A percentile compares a stretch with the other conserved stretches of the same genome.
These are phyloP conservation scores for Catostomus latipinnis DNA, from an alignment of 2,797 vertebrate species.

Conservation along the genomic window DNA sequence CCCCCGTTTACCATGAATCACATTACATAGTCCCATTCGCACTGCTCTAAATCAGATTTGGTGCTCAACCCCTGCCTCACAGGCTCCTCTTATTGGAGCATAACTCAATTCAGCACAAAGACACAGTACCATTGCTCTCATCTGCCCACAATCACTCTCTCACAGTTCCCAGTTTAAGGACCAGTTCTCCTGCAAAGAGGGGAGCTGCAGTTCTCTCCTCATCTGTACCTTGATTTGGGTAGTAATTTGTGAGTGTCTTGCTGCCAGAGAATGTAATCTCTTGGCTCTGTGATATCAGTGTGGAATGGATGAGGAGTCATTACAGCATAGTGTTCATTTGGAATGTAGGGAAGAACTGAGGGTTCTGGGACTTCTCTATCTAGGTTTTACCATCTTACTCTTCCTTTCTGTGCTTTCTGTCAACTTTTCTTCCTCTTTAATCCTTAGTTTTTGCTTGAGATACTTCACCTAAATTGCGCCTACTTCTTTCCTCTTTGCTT, in stretches of 20 bases:
- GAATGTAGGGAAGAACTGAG: background rate
- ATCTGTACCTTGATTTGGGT: slow-evolving; percentile 16
- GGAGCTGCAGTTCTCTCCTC: slow-evolving; percentile 14
- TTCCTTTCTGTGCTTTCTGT: slow-evolving; percentile 3
- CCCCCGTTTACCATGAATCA: slow-evolving; percentile 54
- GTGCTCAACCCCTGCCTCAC: slow-evolving; percentile 52
- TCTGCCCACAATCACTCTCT: slow-evolving; percentile 38
- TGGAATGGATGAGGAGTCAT: slow-evolving; percentile 7
- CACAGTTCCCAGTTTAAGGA: slow-evolving; percentile 20
- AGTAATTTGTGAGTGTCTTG: background rate
- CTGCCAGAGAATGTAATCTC: slow-evolving; percentile 11
- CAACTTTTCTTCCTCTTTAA: background rate
- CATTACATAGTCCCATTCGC: slow-evolving; percentile 52
- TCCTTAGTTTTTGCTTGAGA: background rate
- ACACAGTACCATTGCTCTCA: slow-evolving; percentile 5
- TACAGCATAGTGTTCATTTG: slow-evolving; percentile 6
- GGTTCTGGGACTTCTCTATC: background rate
- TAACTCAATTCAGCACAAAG: slow-evolving; percentile 43
- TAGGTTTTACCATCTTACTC: background rate
- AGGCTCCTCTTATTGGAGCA: slow-evolving; percentile 45
- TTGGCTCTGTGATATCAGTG: slow-evolving; percentile 42
- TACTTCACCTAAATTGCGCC: slow-evolving; percentile 11
- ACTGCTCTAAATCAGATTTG: slow-evolving; percentile 62
- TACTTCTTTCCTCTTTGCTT: background rate
- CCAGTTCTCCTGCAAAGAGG: slow-evolving; percentile 11